Evolutionary conservation across 2,797 vertebrate species (phyloP).

Genomic region (Melanotaenia nigrans): DNA sequence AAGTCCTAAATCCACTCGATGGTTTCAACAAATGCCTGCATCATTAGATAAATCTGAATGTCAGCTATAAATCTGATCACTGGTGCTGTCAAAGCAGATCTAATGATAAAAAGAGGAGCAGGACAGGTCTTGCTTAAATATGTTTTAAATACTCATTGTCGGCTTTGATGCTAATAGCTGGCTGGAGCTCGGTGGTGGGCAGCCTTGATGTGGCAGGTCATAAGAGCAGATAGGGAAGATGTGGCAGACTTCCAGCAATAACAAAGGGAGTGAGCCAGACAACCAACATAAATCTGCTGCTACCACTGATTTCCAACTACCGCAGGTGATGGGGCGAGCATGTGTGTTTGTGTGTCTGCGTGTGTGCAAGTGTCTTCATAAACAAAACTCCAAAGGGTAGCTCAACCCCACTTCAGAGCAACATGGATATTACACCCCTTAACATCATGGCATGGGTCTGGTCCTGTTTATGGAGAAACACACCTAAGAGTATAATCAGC

Average conservation of each 20-base stretch:
- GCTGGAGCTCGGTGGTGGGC: conserved; percentile 69
- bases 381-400: conserved; percentile 85
- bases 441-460: conserved; percentile 74
- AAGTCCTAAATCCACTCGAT: not conserved
- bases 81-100: conserved; percentile 17
- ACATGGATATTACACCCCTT: conserved; percentile 83
- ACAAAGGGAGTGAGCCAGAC: conserved; percentile 71
- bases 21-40: conserved; percentile 12
- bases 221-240: conserved; percentile 79
- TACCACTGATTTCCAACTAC: conserved; percentile 71
- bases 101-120: conserved; percentile 63
- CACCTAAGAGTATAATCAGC: conserved; percentile 81
- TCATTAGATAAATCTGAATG: conserved; percentile 11
- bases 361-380: conserved; percentile 70
- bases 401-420: conserved; percentile 82
- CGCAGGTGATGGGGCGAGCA: conserved; percentile 59
- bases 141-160: conserved; percentile 57
- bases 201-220: conserved; percentile 82
- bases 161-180: conserved; percentile 58
- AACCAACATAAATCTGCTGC: conserved; percentile 81
- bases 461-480: conserved; percentile 84
- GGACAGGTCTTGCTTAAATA: conserved; percentile 63
- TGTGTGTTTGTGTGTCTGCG: conserved; percentile 26
- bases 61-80: conserved; percentile 41
- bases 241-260: conserved; percentile 83